Base-by-base conservation (phyloP, 2,113 vertebrate genomes). In the Chascanopsetta lugubris region DNA sequence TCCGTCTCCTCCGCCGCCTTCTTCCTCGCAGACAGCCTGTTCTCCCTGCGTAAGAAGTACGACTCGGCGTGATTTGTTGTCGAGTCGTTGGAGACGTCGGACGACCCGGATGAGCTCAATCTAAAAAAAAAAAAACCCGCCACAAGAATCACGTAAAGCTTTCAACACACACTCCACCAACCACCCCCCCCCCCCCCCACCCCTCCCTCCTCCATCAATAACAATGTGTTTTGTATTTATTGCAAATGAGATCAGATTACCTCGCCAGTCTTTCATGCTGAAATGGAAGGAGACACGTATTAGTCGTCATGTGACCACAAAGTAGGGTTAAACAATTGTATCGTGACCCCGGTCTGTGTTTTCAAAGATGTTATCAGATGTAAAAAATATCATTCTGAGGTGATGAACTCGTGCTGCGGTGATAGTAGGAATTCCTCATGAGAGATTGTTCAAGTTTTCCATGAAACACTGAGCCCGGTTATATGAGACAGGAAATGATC, bases 221-320 rank as follows among this genome's bases (percentile, higher is more conserved):
- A 15, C 4, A 4, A 15, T 26, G 5, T 20, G 6, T 27, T 12
- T 22, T 6, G 0, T 12, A 20, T 47, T 48, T 13, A 42, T 25
- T 6, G 17, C 25, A 46, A 72, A 69, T 42, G 6, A 29, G 61
- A 69, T 25, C 6, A 36, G 27, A 76, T 95, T 94, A 97, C 96
- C 95, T 94, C 32, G 93, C 91, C 56, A 94, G 87, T 77, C 94
- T 92, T 79, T 97, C 95, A 87, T 95, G 94, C 95, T 98, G 85
- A 70, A 88, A 92, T 47, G 82, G 73, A 93, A n/a, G 53, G 55
- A 61, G 48, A 63, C 60, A 75, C 43, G 46, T 71, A 65, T 90
- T 63, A 81, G 17, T 73, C 29, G 7, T 2, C 1, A 15, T 51
- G 13, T 48, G 10, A 66, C n/a, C 36, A 50, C 13, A 58, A n/a